Base-by-base conservation (phyloP, 2,888 invertebrate genomes). In the Prosapia bicincta region DNA sequence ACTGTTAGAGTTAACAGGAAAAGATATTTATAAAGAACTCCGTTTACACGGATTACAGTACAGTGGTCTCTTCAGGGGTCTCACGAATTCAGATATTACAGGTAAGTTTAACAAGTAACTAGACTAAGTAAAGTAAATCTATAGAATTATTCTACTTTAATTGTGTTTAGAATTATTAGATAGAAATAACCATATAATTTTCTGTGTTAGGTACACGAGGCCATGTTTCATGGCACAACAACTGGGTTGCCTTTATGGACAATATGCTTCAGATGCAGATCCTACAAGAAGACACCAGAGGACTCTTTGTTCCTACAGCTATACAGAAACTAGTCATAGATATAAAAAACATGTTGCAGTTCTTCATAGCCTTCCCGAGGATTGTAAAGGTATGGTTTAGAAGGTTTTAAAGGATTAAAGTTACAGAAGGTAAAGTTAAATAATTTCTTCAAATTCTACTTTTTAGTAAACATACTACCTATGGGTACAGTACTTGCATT, bases 171-270 rank as follows among this genome's bases (percentile, higher is more conserved):
- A 67, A 3, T 67, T 67, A 25, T 7, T 24, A 13, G 3, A 25
- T 24, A 25, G 7, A 24, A 10, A 1, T 26, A 32, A 54, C 69
- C 23, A 15, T 7, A 3, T 28, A 67, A 43, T 79, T 79, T 54
- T 79, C 79, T 73, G 24, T 77, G 5, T 68, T 75, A 82, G 83
- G 83, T 81, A 86, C 85, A 1, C 85, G 85, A 0, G 89, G 88
- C 0, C 85, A 85, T 25, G 83, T 90, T 6, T 84, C 87, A 72
- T 96, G 95, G 95, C 87, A 89, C 70, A 91, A 91, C 81, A 94
- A 95, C 85, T 97, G 96, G 96, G 91, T 94, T 7, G 89, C 93
- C 2, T 95, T 95, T 84, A 89, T 97, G 86, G 97, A 97, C 85
- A 93, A 93, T 38, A 92, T 97, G 91, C 87, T 97, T 15, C 97